Percentiles rank a stretch among this genome's conserved stretches.
Conservation (phyloP, 2,797 vertebrate species). For the Choloepus didactylus region DNA sequence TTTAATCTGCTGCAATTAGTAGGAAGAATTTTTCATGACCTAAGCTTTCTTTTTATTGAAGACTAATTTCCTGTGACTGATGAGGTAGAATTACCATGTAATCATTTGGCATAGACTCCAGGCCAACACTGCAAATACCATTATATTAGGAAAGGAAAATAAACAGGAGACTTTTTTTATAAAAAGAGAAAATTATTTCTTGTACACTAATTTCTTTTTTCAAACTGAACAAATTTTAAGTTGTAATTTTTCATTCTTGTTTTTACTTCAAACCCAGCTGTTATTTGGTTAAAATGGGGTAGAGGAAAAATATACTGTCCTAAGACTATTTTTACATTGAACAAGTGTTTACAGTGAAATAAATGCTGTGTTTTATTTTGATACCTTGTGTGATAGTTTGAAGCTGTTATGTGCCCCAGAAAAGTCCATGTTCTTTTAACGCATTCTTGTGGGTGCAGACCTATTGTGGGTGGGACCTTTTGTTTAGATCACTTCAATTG, state of each 20-base stretch:
- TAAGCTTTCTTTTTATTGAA: slow-evolving; percentile 33
- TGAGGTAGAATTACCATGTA: neutral
- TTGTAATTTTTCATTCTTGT: neutral
- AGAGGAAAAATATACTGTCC: neutral
- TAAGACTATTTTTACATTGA: slow-evolving; percentile 31
- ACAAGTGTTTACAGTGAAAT: neutral
- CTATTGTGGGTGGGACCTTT: too few relatives aligned
- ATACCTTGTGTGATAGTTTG: too few relatives aligned
- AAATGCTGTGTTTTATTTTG: slow-evolving; percentile 45
- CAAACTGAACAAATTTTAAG: neutral
- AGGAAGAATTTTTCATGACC: slow-evolving; percentile 57
- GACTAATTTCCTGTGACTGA: slow-evolving; percentile 43
- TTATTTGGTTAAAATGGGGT: slow-evolving; percentile 13
- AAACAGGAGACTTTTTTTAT: neutral
- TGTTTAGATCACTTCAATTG: too few relatives aligned
- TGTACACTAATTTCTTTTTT: neutral
- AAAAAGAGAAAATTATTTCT: neutral
- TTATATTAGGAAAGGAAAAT: neutral
- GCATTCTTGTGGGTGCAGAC: too few relatives aligned
- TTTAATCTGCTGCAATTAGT: neutral
- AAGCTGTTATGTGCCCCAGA: too few relatives aligned
- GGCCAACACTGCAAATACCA: neutral
- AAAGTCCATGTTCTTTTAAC: too few relatives aligned
- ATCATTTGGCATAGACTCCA: neutral
- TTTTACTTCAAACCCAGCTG: slow-evolving; percentile 33